Evolutionary conservation across 2,888 invertebrate genomes (phyloP).

Genomic region (Petrolisthes manimaculis): DNA sequence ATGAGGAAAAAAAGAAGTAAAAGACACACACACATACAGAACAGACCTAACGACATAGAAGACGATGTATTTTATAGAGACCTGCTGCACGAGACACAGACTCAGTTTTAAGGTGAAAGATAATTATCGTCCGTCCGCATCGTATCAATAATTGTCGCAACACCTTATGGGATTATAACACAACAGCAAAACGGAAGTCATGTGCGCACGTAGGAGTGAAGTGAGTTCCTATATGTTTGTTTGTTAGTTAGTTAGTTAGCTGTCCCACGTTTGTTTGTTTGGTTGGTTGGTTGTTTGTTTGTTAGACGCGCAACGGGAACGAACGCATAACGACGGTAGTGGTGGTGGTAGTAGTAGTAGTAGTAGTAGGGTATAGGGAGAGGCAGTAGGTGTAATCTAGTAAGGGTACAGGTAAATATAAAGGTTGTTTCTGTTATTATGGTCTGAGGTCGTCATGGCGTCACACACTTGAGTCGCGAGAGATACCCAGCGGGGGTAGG

Average conservation of each 20-base stretch:
- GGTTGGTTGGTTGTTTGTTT: not conserved
- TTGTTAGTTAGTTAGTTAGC: no score
- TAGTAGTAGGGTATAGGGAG: not conserved
- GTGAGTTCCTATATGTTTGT: no score
- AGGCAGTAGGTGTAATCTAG: not conserved
- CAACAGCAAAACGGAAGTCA: no score
- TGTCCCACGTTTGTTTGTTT: no score
- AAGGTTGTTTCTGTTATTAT: slow-evolving; percentile 8
- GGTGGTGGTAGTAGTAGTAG: not conserved
- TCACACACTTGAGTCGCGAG: slow-evolving; percentile 45
- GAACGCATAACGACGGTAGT: slow-evolving; percentile 11
- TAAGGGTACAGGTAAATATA: not conserved
- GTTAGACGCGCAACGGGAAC: not conserved
- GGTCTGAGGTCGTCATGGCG: slow-evolving; percentile 24
- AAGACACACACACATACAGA: not conserved
- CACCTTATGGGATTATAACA: no score
- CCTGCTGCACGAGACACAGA: no score
- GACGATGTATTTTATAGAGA: no score
- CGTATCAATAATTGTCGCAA: no score
- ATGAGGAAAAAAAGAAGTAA: not conserved
- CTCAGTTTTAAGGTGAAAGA: no score
- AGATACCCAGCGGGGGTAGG: slow-evolving; percentile 32
- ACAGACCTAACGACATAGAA: not conserved
- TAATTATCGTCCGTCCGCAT: no score
- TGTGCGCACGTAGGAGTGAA: no score